Base-by-base conservation (phyloP, 2,797 vertebrate genomes). In the Ficedula albicollis region DNA sequence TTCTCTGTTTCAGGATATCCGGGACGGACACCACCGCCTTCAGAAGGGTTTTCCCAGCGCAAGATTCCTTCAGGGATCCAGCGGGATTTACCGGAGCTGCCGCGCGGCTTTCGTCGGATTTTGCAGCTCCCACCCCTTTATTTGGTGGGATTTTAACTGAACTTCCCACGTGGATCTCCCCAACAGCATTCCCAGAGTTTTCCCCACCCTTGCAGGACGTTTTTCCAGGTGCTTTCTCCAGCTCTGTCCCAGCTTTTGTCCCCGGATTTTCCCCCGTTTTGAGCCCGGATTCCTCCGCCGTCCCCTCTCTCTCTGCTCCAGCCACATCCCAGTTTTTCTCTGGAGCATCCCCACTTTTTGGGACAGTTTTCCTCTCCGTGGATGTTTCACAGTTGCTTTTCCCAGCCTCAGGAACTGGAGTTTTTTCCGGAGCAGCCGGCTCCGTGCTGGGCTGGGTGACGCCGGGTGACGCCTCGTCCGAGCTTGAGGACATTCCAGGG, bases 1-100 rank as follows among this genome's bases (percentile, higher is more conserved):
- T 32, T 93, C 94, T 97, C 30, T 87, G 34, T 70, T 97, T 97
- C 5, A 96, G 49, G 26, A 95, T 83, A 41, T 93, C 97, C 1
- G 93, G 87, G 62, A 97, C 89, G 2, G 94, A 94, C 77, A 94
- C 46, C 56, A 92, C n/a, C 1, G 93, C 82, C 92, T 95, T 97
- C 38, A 86, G 13, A 29, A 87, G 16, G 10, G 32, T 80, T 80
- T 96, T 98, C 29, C 67, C 89, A 1, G 48, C 5, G 6, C 59
- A 34, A 1, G 58, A 26, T 13, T 94, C 91, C 67, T 72, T 79
- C 76, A 34, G 67, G 59, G 95, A n/a, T 0, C 54, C 25, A 3
- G 76, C 4, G 30, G 95, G 46, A 76, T 30, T 89, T 4, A 13
- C 63, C 0, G 15, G 1, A 70, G 73, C 59, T 1, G 62, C 94